Evolutionary conservation across 2,113 vertebrate genomes (phyloP), one percentile per base, ranked within the genome.

Genomic region (Turdus rufiventris): DNA sequence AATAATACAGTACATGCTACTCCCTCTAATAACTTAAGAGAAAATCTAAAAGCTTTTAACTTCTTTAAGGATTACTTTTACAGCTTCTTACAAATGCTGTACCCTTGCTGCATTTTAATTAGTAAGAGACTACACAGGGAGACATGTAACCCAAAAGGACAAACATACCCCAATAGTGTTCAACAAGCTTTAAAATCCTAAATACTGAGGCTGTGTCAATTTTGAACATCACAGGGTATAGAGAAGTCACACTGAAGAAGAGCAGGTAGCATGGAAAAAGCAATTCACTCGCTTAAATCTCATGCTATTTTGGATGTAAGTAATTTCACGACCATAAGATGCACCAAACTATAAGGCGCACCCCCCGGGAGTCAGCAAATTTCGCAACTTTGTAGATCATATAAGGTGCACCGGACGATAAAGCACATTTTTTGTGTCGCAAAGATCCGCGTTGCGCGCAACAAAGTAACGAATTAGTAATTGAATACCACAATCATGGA

Each of bases 101-200:
- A 58, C 26, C 71, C 50, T 61, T 88, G 57, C 18, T 86, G 18
- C 33, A 87, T 84, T 93, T 93, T 70, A 42, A 89, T 85, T 84
- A 66, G 14, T 58, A 91, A 77, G 24, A 76, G 54, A 86, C 61
- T 91, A 88, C 23, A 87, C 36, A 94, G 14, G 43, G 15, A 92
- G 29, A 93, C 33, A 21, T 60, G 50, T 60, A 89, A 94, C 28
- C 65, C 61, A 78, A 89, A 84, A 91, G n/a, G 66, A 92, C 29
- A 56, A 60, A 63, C 29, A 29, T 65, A 81, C 21, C 31, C 13
- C 62, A 91, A 88, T 60, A 96, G 58, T 53, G 53, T 40, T 91
- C 82, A 95, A 53, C 25, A 91, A 89, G 75, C 70, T 82, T 79
- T 83, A 75, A 92, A 85, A 91, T 84, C 29, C 72, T 71, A 86